Evolutionary conservation across 2,888 invertebrate species (phyloP), one percentile per base, ranked within the genome.

Genomic region (Baccha elongata): DNA sequence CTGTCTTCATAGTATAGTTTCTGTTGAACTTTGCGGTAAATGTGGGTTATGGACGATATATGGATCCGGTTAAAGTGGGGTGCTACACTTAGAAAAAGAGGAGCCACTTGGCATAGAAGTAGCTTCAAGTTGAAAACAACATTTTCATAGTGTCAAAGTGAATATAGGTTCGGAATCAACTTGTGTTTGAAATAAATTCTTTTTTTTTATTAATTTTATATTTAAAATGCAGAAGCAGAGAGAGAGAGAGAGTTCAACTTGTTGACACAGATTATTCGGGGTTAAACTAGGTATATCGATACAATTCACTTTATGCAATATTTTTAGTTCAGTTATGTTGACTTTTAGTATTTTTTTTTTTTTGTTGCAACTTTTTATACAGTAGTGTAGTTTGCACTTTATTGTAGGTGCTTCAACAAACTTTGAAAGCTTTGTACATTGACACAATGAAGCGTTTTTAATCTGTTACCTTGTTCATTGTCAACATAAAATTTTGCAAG

Each of bases 41-140:
- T 72, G 52, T 83, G 81, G 81, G 81, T 72, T 78, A 83, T n/a
- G n/a, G n/a, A n/a, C 26, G 46, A 11, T 60, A 29, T 44, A 29
- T 44, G 60, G 60, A 53, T 50, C n/a, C 42, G 64, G 76, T 67
- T 60, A 60, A 29, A 75, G 74, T 19, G 65, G 29, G 32, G 23
- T 42, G 55, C 21, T 50, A 23, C 58, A 62, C 73, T 78, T 48
- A 72, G 68, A 73, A 60, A 68, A 55, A 53, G 60, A 35, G 53
- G 58, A 83, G 64, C 78, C 72, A 78, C 83, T 83, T 83, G 78
- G 68, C 73, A 78, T 19, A 62, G 42, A 83, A 83, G 83, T 78
- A 78, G 78, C 78, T 73, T 68, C 68, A 48, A 83, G 83, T 73
- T 78, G 62, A 68, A 73, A 78, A 64, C 64, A 83, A 73, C 48